Conservation (phyloP, 2,888 invertebrate species). For the Melanophora roralis region DNA sequence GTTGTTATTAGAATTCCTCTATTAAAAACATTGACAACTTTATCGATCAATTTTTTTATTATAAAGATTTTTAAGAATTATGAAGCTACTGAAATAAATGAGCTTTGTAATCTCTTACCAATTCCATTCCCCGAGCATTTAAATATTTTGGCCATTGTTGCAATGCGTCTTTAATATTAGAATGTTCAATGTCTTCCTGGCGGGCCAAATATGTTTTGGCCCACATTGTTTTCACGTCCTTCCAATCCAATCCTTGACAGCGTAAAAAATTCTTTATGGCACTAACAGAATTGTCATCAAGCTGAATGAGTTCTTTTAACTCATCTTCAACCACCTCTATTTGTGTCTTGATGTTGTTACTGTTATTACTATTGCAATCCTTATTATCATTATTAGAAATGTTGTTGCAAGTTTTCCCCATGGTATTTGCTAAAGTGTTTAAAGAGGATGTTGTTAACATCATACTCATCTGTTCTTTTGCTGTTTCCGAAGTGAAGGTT, state of each 20-base stretch:
- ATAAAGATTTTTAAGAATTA: too few relatives aligned
- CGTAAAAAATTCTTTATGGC: slow-evolving; percentile 60
- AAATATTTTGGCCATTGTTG: slow-evolving; percentile 63
- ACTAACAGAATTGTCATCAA: slow-evolving; percentile 58
- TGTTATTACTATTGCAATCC: slow-evolving; percentile 34
- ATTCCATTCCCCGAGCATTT: slow-evolving; percentile 56
- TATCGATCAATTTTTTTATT: too few relatives aligned
- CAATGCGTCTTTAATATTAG: slow-evolving; percentile 51
- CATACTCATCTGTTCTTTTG: slow-evolving; percentile 10
- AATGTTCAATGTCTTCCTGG: slow-evolving; percentile 59
- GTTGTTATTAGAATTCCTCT: too few relatives aligned
- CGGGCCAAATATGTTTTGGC: slow-evolving; percentile 57
- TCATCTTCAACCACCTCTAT: slow-evolving; percentile 48
- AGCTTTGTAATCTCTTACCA: slow-evolving; percentile 31
- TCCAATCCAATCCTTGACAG: slow-evolving; percentile 61
- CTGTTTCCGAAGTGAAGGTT: background rate
- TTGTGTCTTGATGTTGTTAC: slow-evolving; percentile 47
- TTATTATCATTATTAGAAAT: slow-evolving; percentile 1
- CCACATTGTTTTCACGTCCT: slow-evolving; percentile 63
- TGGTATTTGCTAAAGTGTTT: background rate
- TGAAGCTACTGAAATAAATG: too few relatives aligned
- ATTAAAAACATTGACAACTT: too few relatives aligned
- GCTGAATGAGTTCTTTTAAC: slow-evolving; percentile 44
- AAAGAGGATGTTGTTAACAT: background rate
- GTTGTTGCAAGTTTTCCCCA: background rate